Conservation (phyloP, 2,113 vertebrate genomes). For the Formicarius rufipectus region DNA sequence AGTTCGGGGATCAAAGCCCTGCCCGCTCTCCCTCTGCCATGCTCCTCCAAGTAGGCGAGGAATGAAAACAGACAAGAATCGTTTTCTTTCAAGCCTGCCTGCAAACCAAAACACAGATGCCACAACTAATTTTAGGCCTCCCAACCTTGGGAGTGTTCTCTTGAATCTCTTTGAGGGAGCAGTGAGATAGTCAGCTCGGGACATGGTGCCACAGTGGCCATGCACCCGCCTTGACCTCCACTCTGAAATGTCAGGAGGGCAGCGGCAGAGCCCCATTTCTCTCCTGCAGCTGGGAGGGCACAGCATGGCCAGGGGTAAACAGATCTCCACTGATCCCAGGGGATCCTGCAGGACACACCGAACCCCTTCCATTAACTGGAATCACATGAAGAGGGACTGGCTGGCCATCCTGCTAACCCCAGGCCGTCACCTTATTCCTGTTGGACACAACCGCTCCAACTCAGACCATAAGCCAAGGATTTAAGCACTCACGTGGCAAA, state of each 20-base stretch:
- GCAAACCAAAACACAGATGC: constrained; percentile 33
- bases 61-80: not conserved
- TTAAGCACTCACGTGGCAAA: not conserved
- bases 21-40: not conserved
- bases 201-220: accelerated
- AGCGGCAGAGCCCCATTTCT: not conserved
- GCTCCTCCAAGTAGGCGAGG: not conserved
- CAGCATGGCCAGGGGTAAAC: accelerated
- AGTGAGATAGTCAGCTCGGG: not conserved
- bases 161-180: not conserved
- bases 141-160: not conserved
- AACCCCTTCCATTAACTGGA: not conserved
- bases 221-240: not conserved
- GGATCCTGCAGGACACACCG: not conserved
- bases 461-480: accelerated
- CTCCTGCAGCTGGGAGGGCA: not conserved
- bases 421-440: not conserved
- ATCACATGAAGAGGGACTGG: accelerated
- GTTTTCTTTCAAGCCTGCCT: not conserved
- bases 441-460: accelerated
- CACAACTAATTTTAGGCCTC: constrained; percentile 56
- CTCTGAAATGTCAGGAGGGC: not conserved
- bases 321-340: not conserved
- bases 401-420: not conserved
- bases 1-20: accelerated